These are phyloP conservation scores for Epistrophe eligans DNA, from an alignment of 2,888 invertebrate genomes.

Conservation along the genomic window DNA sequence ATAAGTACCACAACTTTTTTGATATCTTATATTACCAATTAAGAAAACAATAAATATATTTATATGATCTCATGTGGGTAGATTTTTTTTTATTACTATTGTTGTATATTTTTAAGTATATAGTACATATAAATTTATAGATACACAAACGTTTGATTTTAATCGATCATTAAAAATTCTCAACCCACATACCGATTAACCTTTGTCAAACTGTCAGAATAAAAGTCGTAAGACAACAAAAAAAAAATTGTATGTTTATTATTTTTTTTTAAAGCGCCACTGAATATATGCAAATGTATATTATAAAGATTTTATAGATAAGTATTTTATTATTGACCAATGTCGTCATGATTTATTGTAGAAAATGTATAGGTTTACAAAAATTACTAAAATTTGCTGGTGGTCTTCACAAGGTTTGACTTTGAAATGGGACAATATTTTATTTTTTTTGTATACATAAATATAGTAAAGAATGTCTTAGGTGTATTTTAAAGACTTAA, in stretches of 20 bases:
- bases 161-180: slow-evolving; percentile 37
- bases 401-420: background rate
- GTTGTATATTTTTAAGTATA: background rate
- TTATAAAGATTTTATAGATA: background rate
- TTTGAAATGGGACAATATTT: background rate
- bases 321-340: slow-evolving; percentile 15
- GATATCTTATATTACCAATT: background rate
- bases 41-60: background rate
- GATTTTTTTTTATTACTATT: background rate
- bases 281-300: slow-evolving; percentile 24
- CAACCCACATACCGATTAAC: slow-evolving; percentile 32
- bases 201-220: slow-evolving; percentile 52
- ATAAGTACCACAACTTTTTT: background rate
- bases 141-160: background rate
- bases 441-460: too few species aligned
- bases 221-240: slow-evolving; percentile 1
- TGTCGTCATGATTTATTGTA: slow-evolving; percentile 24
- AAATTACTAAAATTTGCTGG: slow-evolving; percentile 14
- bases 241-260: background rate
- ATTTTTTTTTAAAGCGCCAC: slow-evolving; percentile 18
- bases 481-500: background rate
- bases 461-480: background rate
- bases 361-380: background rate
- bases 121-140: background rate
- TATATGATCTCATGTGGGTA: slow-evolving; percentile 2